Evolutionary conservation across 37 sponge, comb jelly and placozoan genomes (phyloP).

Genomic region (Tethya wilhelma): DNA sequence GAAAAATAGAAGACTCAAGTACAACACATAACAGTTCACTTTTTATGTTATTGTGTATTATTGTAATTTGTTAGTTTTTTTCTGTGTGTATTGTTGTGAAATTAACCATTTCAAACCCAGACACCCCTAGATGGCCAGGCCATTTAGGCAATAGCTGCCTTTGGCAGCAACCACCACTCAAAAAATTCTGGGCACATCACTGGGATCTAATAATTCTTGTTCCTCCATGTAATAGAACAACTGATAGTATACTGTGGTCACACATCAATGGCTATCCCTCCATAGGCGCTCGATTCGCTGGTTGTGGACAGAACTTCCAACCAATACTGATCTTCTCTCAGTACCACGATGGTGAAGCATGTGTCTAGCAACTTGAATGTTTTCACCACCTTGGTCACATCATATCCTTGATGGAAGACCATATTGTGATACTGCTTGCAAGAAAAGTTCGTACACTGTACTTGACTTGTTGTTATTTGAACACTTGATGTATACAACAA

Average conservation of each 20-base stretch:
- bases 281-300: conserved; percentile 59
- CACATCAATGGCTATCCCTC: conserved; percentile 38
- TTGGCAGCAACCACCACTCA: too few relatives aligned
- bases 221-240: conserved; percentile 50
- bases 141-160: too few relatives aligned
- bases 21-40: too few relatives aligned
- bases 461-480: conserved; percentile 54
- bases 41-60: too few relatives aligned
- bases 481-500: conserved; percentile 51
- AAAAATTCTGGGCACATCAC: too few relatives aligned
- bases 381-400: conserved; percentile 58
- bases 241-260: conserved; percentile 32
- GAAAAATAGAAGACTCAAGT: too few relatives aligned
- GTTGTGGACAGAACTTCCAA: conserved; percentile 61
- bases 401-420: conserved; percentile 66
- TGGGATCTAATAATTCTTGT: conserved; percentile 31
- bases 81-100: too few relatives aligned
- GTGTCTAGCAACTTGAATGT: conserved; percentile 34
- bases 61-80: too few relatives aligned
- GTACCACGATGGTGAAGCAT: conserved; percentile 54
- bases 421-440: conserved; percentile 35
- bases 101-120: too few relatives aligned
- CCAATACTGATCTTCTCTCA: conserved; percentile 28
- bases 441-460: conserved; percentile 53
- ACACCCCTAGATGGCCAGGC: too few relatives aligned